Percentiles rank a stretch among this genome's conserved stretches.
phyloP scores from a whole-genome alignment of 2,113 vertebrate species.

The Hymenochirus boettgeri region DNA sequence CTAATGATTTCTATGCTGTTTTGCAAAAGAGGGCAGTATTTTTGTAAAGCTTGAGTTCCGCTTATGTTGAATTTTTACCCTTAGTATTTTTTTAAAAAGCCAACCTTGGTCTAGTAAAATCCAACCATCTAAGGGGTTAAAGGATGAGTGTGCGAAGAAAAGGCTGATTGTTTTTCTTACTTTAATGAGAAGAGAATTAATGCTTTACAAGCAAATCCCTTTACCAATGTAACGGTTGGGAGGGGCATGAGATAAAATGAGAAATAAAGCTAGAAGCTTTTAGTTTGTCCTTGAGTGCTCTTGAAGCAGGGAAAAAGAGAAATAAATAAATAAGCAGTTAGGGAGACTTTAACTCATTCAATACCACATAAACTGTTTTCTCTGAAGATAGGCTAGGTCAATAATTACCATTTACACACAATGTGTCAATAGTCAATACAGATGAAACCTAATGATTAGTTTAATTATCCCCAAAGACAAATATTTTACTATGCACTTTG shows the following conservation, averaged over 20 bases:
- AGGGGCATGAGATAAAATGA: constrained; percentile 32
- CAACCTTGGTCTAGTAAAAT: not conserved
- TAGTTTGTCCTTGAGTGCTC: constrained; percentile 60
- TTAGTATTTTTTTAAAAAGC: constrained; percentile 15
- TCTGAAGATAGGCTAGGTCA: no score
- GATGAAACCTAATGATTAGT: fast-evolving
- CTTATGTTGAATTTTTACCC: constrained; percentile 42
- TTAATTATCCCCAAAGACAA: not conserved
- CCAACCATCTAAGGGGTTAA: constrained; percentile 8
- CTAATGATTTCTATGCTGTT: constrained; percentile 60
- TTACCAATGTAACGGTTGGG: constrained; percentile 45
- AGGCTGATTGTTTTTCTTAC: constrained; percentile 23
- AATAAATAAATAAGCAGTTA: constrained; percentile 29
- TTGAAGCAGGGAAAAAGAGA: constrained; percentile 35
- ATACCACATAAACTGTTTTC: constrained; percentile 10
- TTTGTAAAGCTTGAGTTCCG: constrained; percentile 44
- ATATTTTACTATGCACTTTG: not conserved
- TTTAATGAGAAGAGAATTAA: constrained; percentile 53
- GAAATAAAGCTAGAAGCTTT: constrained; percentile 40
- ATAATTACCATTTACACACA: no score
- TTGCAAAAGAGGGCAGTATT: constrained; percentile 48
- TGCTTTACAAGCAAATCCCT: constrained; percentile 54
- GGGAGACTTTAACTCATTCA: constrained; percentile 15
- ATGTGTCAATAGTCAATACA: constrained; percentile 43
- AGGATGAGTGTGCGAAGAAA: constrained; percentile 18